Evolutionary conservation across 2,797 vertebrate genomes (phyloP), one percentile per base, ranked within the genome.

Genomic region (Spondyliosoma cantharus): DNA sequence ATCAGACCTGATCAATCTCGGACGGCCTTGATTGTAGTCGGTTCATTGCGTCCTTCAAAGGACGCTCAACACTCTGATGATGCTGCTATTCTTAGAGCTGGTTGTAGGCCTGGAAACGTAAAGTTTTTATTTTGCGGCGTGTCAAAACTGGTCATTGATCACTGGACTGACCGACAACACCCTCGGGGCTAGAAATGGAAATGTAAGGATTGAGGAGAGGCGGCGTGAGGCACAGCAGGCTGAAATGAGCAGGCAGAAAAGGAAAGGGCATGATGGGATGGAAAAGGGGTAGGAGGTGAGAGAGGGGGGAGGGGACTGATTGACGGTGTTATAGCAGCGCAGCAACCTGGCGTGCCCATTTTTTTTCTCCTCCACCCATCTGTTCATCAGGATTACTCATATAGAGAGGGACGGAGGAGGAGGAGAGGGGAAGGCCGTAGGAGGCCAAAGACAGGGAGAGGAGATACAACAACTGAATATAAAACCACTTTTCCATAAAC

Each of bases 331-430:
- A 79, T 74, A 58, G 78, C 82, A 61, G 78, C 0, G 70, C 87
- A 91, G 89, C 86, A 88, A 90, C 87, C 89, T 92, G 91, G 86
- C 89, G 82, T 71, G 70, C 19, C 74, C 75, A 65, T 62, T 82
- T 84, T 76, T 76, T 82, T 29, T 57, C 79, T 89, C 70, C 72
- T 89, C 87, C 87, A 82, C 43, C 92, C 92, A 94, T 93, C 91
- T 94, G 93, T 90, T 94, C 87, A 49, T 84, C 49, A 63, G 90
- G 90, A 93, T 93, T 91, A 93, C 78, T 89, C 90, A 81, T 29
- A 68, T 29, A 61, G 57, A 74, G 77, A 79, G 22, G 76, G 76
- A 63, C 24, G 74, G 72, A 67, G 65, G 73, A 70, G 74, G 66
- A 70, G 74, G 66, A 54, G 71, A 78, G 56, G 54, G 76, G 77